These are phyloP conservation scores for Heliconius congener DNA, from an alignment of 1,140 invertebrate genomes.

Conservation along the genomic window DNA sequence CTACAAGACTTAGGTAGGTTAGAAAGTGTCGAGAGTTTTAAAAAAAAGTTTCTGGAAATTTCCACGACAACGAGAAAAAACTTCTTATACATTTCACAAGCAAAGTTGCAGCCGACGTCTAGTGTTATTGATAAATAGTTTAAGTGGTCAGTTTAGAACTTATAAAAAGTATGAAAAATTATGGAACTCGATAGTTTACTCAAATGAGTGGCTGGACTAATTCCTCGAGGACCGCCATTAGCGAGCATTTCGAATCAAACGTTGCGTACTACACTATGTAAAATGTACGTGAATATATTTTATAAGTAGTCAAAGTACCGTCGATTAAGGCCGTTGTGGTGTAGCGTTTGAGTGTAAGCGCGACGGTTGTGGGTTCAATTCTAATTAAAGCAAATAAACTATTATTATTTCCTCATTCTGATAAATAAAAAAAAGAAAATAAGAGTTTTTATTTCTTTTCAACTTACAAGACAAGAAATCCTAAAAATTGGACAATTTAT, in stretches of 20 bases:
- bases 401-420: background rate
- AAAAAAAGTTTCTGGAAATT: no score
- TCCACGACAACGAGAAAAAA: no score
- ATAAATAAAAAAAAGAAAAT: no score
- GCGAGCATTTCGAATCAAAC: background rate
- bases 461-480: no score
- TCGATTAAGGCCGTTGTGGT: background rate
- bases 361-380: background rate
- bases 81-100: no score
- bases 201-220: background rate
- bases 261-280: background rate
- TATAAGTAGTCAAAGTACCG: background rate
- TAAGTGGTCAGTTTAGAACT: background rate
- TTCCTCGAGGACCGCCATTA: constrained; percentile 4
- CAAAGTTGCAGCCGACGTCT: no score
- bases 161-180: background rate
- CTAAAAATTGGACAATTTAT: no score
- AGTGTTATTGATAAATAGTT: no score
- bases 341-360: background rate
- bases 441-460: no score
- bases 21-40: no score
- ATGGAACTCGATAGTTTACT: background rate
- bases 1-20: no score
- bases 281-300: background rate
- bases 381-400: no score